phyloP scores from a whole-genome alignment of 2,113 vertebrate genomes.

The Pelodiscus sinensis region DNA sequence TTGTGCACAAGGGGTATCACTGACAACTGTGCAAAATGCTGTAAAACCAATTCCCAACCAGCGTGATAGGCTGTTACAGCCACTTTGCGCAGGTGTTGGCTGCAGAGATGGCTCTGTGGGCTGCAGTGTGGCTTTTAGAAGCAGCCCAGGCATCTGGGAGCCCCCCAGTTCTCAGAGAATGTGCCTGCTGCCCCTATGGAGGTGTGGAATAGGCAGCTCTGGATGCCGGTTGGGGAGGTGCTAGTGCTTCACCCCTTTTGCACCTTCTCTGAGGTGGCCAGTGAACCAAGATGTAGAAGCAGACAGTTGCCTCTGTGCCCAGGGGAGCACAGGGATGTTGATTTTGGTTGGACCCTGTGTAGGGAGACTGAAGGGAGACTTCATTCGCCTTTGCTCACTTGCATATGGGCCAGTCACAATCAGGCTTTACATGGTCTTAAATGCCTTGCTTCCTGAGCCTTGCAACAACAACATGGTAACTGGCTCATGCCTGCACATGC shows the following conservation, averaged over 20 bases:
- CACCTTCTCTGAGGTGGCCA: not conserved
- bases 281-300: not conserved
- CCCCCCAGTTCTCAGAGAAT: not conserved
- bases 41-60: not conserved
- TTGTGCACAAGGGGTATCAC: not conserved
- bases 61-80: rapidly evolving
- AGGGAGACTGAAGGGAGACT: not conserved
- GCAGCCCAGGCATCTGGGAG: not conserved
- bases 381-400: not conserved
- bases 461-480: not conserved
- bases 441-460: not conserved
- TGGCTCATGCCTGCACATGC: not conserved
- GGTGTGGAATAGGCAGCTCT: not conserved
- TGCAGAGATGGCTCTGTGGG: not conserved
- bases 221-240: not conserved
- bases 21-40: not conserved
- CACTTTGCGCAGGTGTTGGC: not conserved
- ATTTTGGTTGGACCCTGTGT: not conserved
- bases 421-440: not conserved
- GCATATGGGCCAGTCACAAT: not conserved
- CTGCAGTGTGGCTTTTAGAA: not conserved
- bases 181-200: not conserved
- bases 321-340: not conserved
- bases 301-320: not conserved
- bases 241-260: not conserved